A percentile compares a stretch with the other conserved stretches of the same genome.
phyloP scores from a whole-genome alignment of 2,113 vertebrate species.

The Sorex araneus region DNA sequence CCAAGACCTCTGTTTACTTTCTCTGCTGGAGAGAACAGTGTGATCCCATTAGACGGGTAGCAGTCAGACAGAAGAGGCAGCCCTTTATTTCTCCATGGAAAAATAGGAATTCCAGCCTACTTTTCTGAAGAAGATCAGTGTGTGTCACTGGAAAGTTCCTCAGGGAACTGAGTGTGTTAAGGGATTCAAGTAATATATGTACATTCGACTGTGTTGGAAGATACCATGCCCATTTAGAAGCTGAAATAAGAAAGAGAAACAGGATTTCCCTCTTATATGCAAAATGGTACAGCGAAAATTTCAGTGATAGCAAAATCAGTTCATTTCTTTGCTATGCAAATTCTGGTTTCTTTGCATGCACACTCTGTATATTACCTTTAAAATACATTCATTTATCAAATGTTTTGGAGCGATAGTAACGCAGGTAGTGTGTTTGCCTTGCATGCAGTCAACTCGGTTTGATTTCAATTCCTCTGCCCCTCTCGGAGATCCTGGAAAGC shows the following conservation, averaged over 20 bases:
- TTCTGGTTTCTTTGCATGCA: neutral
- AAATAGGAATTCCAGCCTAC: neutral
- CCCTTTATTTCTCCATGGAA: neutral
- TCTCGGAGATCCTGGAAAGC: too few relatives aligned
- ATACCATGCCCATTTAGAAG: neutral
- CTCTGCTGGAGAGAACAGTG: conserved; percentile 5
- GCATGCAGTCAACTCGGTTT: too few relatives aligned
- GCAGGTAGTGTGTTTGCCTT: too few relatives aligned
- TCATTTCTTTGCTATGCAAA: neutral
- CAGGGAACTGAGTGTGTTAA: neutral
- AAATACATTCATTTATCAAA: neutral
- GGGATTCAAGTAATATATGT: neutral
- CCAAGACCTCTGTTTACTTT: neutral
- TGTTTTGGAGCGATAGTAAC: too few relatives aligned
- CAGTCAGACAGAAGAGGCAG: neutral
- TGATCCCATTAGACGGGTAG: neutral
- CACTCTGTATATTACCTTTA: neutral
- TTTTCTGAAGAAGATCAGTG: neutral
- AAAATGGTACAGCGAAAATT: neutral
- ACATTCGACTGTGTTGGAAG: neutral
- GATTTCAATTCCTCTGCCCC: too few relatives aligned
- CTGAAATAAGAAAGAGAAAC: neutral
- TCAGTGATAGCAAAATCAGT: neutral
- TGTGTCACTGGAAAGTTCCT: neutral
- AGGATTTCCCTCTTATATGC: neutral